Percentiles rank a stretch among this genome's conserved stretches.
Evolutionary conservation across 37 sponge, comb jelly and placozoan genomes (phyloP).

Genomic region (Mnemiopsis leidyi): DNA sequence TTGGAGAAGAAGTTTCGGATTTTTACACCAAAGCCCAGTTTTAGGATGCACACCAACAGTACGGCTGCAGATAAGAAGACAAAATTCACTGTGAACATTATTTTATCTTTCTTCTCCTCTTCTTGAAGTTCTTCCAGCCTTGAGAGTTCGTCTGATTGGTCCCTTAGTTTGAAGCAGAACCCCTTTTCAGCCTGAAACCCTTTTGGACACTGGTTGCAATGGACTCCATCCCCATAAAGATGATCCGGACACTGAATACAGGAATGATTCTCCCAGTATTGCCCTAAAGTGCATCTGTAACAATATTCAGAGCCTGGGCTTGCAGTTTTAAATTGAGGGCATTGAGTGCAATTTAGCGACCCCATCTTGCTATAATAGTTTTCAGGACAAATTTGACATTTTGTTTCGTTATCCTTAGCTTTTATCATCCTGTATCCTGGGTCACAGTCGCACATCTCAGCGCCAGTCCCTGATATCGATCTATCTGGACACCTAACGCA

Average conservation of each 20-base stretch:
- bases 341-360: background rate
- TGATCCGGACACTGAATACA: slow-evolving; percentile 1
- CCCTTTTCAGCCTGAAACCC: background rate
- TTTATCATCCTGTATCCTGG: background rate
- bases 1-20: background rate
- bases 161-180: slow-evolving; percentile 13
- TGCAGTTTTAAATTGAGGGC: slow-evolving; percentile 16
- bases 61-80: background rate
- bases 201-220: background rate
- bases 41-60: background rate
- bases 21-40: too few relatives aligned
- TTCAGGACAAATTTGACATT: slow-evolving; percentile 22
- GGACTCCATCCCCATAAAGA: slow-evolving; percentile 36
- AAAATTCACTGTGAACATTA: background rate
- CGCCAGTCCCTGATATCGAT: background rate
- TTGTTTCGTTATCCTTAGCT: background rate
- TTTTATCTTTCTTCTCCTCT: background rate
- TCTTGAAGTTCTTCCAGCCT: background rate
- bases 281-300: slow-evolving; percentile 35
- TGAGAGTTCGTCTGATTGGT: background rate
- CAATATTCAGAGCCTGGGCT: background rate
- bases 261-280: slow-evolving; percentile 13
- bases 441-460: background rate
- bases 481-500: background rate
- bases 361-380: background rate